These are phyloP conservation scores for Odontomachus brunneus DNA, from an alignment of 1,140 invertebrate genomes.

Conservation along the genomic window DNA sequence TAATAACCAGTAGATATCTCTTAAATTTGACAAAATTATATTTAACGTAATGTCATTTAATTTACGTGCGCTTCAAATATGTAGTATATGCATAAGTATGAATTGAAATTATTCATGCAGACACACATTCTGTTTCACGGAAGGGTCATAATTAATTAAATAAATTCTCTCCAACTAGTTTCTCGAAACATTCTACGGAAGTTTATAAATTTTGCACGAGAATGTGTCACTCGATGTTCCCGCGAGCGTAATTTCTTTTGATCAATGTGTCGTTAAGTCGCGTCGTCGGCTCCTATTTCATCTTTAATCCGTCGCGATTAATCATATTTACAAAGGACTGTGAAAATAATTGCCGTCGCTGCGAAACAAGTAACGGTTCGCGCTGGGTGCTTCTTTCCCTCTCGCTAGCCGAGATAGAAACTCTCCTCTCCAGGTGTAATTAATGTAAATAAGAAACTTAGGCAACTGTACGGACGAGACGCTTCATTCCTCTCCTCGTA, in stretches of 20 bases:
- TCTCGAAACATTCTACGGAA: background rate
- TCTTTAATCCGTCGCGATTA: slow-evolving; percentile 62
- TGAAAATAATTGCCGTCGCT: slow-evolving; percentile 50
- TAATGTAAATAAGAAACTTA: slow-evolving; percentile 69
- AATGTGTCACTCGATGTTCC: slow-evolving; percentile 6
- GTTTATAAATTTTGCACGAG: background rate
- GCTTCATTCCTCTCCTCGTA: slow-evolving; percentile 5
- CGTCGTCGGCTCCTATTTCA: slow-evolving; percentile 19
- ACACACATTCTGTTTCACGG: slow-evolving; percentile 8
- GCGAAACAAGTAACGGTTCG: slow-evolving; percentile 6
- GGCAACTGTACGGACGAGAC: slow-evolving; percentile 7
- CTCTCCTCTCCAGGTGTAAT: slow-evolving; percentile 56
- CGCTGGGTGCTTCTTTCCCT: background rate
- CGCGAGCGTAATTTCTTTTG: slow-evolving; percentile 23
- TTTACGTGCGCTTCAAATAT: background rate
- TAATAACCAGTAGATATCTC: slow-evolving; percentile 2
- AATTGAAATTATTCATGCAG: background rate
- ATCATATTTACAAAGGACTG: slow-evolving; percentile 63
- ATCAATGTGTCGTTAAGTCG: background rate
- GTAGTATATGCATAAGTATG: no score
- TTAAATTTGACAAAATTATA: slow-evolving; percentile 28
- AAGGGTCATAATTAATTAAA: slow-evolving; percentile 46
- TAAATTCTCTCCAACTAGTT: slow-evolving; percentile 2
- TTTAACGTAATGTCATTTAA: slow-evolving; percentile 24
- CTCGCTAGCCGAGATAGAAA: slow-evolving; percentile 27